phyloP scores from a whole-genome alignment of 2,888 invertebrate species.

The Megamerina dolium region DNA sequence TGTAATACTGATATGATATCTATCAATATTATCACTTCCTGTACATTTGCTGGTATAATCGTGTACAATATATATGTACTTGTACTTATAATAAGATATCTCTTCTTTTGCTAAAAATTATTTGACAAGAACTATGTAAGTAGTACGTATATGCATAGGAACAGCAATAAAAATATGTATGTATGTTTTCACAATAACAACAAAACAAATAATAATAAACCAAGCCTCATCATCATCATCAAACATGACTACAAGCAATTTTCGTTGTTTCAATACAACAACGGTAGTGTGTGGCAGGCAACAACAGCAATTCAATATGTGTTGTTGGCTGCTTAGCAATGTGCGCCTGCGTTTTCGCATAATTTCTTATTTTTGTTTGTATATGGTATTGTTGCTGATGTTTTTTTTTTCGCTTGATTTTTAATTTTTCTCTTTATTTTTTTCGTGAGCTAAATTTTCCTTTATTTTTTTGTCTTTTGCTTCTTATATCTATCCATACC shows the following conservation, averaged over 20 bases:
- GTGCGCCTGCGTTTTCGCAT: constrained; percentile 25
- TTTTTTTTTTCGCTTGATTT: constrained; percentile 13
- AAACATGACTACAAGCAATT: constrained; percentile 3
- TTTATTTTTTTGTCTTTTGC: background rate
- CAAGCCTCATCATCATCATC: background rate
- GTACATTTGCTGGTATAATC: too few species aligned
- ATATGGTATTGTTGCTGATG: constrained; percentile 11
- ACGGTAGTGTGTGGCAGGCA: constrained; percentile 3
- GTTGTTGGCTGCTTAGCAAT: too few species aligned
- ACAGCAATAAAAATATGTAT: too few species aligned
- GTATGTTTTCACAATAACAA: background rate
- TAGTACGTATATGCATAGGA: too few species aligned
- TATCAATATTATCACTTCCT: too few species aligned
- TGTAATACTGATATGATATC: too few species aligned
- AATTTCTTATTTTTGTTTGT: constrained; percentile 19
- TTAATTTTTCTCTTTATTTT: constrained; percentile 9
- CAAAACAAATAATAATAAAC: background rate
- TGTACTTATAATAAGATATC: too few species aligned
- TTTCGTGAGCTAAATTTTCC: constrained; percentile 11
- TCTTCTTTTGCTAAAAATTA: too few species aligned
- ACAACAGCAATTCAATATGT: too few species aligned
- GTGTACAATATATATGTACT: too few species aligned
- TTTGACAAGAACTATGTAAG: too few species aligned
- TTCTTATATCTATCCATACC: background rate
- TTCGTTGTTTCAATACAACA: constrained; percentile 1